Evolutionary conservation across 1,140 invertebrate species (phyloP).

Genomic region (Drosophila murphyi): DNA sequence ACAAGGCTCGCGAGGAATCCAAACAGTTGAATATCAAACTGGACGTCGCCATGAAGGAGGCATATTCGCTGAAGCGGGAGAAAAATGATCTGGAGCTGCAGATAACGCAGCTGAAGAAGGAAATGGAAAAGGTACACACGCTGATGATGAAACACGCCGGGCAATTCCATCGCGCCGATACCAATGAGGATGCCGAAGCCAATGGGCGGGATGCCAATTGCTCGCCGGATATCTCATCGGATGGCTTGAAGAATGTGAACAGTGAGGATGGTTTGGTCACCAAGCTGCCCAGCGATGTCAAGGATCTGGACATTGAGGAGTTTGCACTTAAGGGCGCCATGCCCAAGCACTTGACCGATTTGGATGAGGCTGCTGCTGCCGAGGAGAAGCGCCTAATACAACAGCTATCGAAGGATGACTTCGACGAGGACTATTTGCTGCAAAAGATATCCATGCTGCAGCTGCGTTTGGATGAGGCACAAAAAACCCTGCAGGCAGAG

Average conservation of each 20-base stretch:
- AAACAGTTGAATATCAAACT: slow-evolving; percentile 92
- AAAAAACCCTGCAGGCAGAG: slow-evolving; percentile 90
- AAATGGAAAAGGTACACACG: slow-evolving; percentile 90
- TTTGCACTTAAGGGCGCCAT: slow-evolving; percentile 85
- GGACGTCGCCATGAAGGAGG: slow-evolving; percentile 92
- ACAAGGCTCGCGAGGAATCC: slow-evolving; percentile 94
- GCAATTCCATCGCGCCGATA: slow-evolving; percentile 86
- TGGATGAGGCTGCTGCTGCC: slow-evolving; percentile 71
- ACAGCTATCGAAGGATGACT: slow-evolving; percentile 84
- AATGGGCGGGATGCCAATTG: slow-evolving; percentile 77
- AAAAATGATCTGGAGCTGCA: slow-evolving; percentile 92
- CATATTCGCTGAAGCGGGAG: slow-evolving; percentile 90
- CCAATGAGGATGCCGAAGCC: slow-evolving; percentile 75
- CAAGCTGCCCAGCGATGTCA: slow-evolving; percentile 70
- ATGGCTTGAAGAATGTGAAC: slow-evolving; percentile 84
- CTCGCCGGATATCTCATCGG: slow-evolving; percentile 82
- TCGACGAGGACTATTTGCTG: slow-evolving; percentile 87
- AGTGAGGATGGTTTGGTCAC: slow-evolving; percentile 85
- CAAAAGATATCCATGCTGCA: slow-evolving; percentile 90
- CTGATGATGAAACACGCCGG: slow-evolving; percentile 89
- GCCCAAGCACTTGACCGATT: slow-evolving; percentile 85
- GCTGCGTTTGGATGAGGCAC: slow-evolving; percentile 90
- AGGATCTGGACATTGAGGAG: slow-evolving; percentile 87
- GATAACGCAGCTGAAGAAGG: slow-evolving; percentile 92
- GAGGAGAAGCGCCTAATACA: slow-evolving; percentile 83